Conservation (phyloP, 92 coral and sea anemone species). For the Parazoanthus swiftii region DNA sequence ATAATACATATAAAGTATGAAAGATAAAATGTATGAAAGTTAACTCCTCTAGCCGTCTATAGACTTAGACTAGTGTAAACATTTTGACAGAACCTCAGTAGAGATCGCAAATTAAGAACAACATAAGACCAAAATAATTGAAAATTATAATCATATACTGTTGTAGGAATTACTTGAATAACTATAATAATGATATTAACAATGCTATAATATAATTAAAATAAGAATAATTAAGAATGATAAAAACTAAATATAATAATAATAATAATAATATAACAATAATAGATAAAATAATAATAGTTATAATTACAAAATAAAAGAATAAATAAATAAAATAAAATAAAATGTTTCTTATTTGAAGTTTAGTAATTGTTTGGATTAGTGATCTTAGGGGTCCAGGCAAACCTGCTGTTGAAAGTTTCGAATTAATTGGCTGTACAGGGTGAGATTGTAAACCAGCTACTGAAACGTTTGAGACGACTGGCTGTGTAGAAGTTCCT, state of each 20-base stretch:
- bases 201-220: conserved; percentile 4
- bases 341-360: conserved; percentile 27
- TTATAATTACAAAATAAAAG: no score
- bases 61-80: conserved; percentile 6
- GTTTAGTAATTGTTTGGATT: conserved; percentile 43
- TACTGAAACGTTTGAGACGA: background rate
- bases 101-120: background rate
- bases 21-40: background rate
- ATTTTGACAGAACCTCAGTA: conserved; percentile 20
- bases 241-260: conserved; percentile 22
- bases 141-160: conserved; percentile 11
- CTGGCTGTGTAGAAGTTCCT: background rate
- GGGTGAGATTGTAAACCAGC: conserved; percentile 2
- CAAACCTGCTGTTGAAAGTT: conserved; percentile 37
- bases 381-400: conserved; percentile 36
- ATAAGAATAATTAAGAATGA: conserved; percentile 21
- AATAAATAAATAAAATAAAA: background rate
- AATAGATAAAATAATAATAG: background rate
- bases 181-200: background rate
- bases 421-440: background rate
- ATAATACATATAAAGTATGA: background rate
- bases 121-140: conserved; percentile 5
- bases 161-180: background rate
- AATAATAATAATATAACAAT: conserved; percentile 21
- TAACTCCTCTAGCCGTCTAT: conserved; percentile 22